Conservation (phyloP, 2,113 vertebrate genomes). For the Thoracochromis brauschi region DNA sequence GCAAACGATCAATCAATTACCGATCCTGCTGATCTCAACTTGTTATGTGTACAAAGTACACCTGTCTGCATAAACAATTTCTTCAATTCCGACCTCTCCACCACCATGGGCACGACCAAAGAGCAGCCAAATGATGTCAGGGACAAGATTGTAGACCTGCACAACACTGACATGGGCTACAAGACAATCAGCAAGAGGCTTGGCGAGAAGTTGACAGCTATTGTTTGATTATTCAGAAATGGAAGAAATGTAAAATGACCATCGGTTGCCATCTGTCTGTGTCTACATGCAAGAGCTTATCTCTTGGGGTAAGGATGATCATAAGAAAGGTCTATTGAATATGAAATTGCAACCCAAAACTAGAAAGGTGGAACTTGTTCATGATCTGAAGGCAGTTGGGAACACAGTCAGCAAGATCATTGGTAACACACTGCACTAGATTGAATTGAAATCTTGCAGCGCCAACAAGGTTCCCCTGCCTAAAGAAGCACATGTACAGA, state of each 20-base stretch:
- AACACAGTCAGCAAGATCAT: not conserved
- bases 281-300: not conserved
- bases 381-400: not conserved
- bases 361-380: not conserved
- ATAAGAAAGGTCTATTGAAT: not conserved
- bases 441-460: not conserved
- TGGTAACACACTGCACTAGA: not conserved
- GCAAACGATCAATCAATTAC: not conserved
- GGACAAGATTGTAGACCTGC: not conserved
- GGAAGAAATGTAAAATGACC: not conserved
- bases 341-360: not conserved
- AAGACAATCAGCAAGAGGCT: not conserved
- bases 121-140: not conserved
- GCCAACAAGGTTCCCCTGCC: not conserved
- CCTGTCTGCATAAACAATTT: not conserved
- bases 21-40: not conserved
- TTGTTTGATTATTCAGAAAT: not conserved
- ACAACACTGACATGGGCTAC: not conserved
- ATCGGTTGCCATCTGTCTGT: not conserved
- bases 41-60: not conserved
- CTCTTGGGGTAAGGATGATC: not conserved
- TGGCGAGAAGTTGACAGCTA: not conserved
- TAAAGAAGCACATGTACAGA: not conserved
- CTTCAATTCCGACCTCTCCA: not conserved
- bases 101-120: not conserved